phyloP scores from a whole-genome alignment of 2,888 invertebrate genomes.

The Abrostola tripartita region DNA sequence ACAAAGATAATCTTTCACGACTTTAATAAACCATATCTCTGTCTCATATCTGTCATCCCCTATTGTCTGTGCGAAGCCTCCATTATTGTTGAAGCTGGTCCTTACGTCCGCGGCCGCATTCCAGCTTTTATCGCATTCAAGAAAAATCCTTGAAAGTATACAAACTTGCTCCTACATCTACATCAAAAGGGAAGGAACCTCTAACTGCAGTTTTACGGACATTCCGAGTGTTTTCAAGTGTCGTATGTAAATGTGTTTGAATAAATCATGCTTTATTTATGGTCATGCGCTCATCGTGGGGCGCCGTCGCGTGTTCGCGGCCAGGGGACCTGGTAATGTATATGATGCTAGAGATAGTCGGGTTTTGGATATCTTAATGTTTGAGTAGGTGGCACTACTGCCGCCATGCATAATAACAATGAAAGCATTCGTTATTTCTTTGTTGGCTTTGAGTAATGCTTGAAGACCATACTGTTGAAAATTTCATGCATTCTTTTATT shows the following conservation, averaged over 20 bases:
- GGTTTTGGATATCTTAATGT: neutral
- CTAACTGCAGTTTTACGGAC: neutral
- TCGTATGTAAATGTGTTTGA: slow-evolving; percentile 4
- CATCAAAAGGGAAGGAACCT: neutral
- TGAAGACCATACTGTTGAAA: too few species aligned
- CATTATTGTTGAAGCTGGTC: neutral
- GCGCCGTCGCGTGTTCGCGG: neutral
- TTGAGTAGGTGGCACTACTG: neutral
- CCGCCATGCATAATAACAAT: neutral
- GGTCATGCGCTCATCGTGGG: neutral
- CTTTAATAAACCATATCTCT: too few species aligned
- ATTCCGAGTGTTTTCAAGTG: slow-evolving; percentile 4
- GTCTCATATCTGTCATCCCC: too few species aligned
- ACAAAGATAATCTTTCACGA: too few species aligned
- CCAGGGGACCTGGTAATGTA: neutral
- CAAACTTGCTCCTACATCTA: neutral
- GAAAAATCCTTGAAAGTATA: slow-evolving; percentile 2
- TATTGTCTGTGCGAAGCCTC: neutral
- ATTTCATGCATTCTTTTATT: too few species aligned
- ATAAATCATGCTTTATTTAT: slow-evolving; percentile 1
- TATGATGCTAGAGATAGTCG: neutral
- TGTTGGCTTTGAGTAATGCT: neutral
- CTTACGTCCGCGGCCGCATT: neutral
- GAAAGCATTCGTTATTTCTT: neutral
- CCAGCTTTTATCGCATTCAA: slow-evolving; percentile 1